A percentile compares a stretch with the other conserved stretches of the same genome.
Conservation (phyloP, 2,797 vertebrate genomes). For the Gobio occitaniae region DNA sequence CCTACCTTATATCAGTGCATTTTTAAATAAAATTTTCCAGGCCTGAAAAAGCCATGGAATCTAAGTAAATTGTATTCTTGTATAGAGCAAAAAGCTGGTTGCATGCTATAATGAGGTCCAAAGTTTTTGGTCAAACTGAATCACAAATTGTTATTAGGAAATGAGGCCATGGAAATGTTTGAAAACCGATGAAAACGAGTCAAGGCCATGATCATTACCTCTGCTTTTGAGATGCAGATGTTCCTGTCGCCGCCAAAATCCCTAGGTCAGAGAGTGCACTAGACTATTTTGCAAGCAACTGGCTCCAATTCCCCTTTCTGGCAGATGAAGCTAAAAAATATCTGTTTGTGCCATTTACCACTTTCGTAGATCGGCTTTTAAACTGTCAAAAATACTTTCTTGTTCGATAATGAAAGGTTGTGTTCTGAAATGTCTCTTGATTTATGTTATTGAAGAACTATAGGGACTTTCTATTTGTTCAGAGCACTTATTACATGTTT, state of each 20-base stretch:
- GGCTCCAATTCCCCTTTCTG: slow-evolving; percentile 19
- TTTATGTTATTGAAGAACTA: slow-evolving; percentile 10
- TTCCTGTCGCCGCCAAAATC: neutral
- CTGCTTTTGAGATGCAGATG: neutral
- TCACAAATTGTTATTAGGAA: no score
- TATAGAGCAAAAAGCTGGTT: neutral
- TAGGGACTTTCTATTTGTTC: neutral
- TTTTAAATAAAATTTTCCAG: neutral
- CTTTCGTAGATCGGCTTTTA: slow-evolving; percentile 3
- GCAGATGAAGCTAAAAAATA: slow-evolving; percentile 15
- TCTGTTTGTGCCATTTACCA: slow-evolving; percentile 21
- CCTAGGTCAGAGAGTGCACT: slow-evolving; percentile 22
- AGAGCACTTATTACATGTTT: neutral
- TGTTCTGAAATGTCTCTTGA: slow-evolving; percentile 20
- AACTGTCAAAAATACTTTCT: slow-evolving; percentile 11
- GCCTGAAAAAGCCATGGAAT: neutral
- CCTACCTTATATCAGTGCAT: neutral
- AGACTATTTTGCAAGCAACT: slow-evolving; percentile 20
- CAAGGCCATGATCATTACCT: neutral
- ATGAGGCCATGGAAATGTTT: neutral
- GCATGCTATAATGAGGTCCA: neutral
- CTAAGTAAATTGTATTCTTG: no score
- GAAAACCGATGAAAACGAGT: neutral
- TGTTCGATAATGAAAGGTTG: slow-evolving; percentile 13
- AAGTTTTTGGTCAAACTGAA: neutral